Evolutionary conservation across 1,140 invertebrate species (phyloP), one percentile per base, ranked within the genome.

Genomic region (Campoletis sonorensis): DNA sequence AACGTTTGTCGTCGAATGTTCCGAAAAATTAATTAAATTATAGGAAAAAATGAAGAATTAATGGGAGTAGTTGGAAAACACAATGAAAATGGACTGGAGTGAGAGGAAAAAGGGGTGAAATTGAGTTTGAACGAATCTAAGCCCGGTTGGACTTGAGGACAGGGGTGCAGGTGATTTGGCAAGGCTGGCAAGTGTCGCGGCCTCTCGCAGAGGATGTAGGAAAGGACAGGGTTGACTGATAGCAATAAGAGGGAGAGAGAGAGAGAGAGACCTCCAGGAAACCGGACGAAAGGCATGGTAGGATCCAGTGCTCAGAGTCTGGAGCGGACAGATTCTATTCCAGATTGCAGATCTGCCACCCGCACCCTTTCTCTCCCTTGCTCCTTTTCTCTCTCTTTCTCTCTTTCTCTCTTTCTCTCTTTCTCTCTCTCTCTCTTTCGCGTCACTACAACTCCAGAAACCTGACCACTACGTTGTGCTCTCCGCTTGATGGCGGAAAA

Each of bases 281-380:
- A 78, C 58, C 80, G 85, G 84, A 85, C 80, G 82, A 67, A 84
- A 87, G 40, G 82, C 82, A 82, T 83, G 80, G 82, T 33, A 68
- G 84, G 86, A 81, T 85, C 13, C 67, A 61, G 33, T 67, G 86
- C 86, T 90, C 89, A 21, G 88, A 82, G 89, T 91, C 90, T 91
- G 91, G 88, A 89, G 83, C 89, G 87, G 91, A 92, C 91, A 92
- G 91, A 91, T 91, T 90, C 90, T 87, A 92, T 92, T 92, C 90
- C 88, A 87, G 88, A 89, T 91, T 90, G 90, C 87, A 91, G 89
- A 91, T 91, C 87, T 89, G 83, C 87, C 86, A 85, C 88, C 88
- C 88, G 85, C 90, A 88, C 87, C 86, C 86, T 84, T 58, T 77
- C 61, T 64, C 18, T 58, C 54, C 13, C 81, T 89, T 87, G 87